A percentile compares a stretch with the other conserved stretches of the same genome.
phyloP scores from a whole-genome alignment of 2,113 vertebrate species.

The Epinephelus fuscoguttatus region DNA sequence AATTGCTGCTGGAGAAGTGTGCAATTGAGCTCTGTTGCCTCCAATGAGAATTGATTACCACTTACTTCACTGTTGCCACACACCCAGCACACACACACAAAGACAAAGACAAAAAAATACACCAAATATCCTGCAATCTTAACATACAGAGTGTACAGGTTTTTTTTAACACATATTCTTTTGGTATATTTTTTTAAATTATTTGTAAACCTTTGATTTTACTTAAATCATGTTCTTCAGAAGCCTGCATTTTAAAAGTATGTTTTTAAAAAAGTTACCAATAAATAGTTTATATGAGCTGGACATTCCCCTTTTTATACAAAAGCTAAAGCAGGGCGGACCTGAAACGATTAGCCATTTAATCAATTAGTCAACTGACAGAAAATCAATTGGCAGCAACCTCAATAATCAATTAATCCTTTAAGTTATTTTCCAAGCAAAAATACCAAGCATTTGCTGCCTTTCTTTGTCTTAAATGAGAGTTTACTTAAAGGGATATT shows the following conservation, averaged over 20 bases:
- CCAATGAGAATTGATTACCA: constrained; percentile 65
- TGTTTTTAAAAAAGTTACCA: too few species aligned
- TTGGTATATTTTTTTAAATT: neutral
- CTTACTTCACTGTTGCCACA: constrained; percentile 39
- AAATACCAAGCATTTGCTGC: neutral
- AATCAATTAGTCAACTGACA: neutral
- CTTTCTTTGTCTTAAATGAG: neutral
- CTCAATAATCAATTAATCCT: neutral
- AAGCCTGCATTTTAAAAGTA: too few species aligned
- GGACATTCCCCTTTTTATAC: neutral
- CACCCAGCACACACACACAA: neutral
- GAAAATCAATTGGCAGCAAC: neutral
- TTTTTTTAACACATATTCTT: neutral
- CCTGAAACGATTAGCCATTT: neutral
- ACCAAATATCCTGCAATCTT: neutral
- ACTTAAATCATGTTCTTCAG: neutral
- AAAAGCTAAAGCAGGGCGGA: neutral
- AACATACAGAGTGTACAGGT: neutral
- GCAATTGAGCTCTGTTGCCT: constrained; percentile 49
- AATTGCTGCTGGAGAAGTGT: constrained; percentile 29
- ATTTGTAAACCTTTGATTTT: too few species aligned
- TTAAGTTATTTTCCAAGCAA: neutral
- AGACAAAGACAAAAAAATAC: neutral
- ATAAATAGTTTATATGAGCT: neutral
- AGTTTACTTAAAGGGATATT: neutral